Base-by-base conservation (phyloP, 2,797 vertebrate genomes). In the Oreochromis grahami region DNA sequence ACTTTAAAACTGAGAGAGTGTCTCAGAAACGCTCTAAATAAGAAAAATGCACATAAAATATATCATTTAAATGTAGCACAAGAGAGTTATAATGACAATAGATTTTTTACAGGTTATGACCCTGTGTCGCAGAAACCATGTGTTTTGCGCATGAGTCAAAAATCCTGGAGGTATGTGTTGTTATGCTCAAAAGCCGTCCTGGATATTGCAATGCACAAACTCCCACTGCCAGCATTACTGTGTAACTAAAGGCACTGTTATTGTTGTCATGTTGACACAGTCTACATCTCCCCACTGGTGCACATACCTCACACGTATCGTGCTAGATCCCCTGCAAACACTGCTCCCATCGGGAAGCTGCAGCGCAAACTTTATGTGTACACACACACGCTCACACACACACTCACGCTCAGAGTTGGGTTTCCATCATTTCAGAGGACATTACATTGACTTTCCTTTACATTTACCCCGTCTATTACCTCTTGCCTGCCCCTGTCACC, bases 211-310 rank as follows among this genome's bases (percentile, higher is more conserved):
- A 14, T 83, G 79, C 78, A 85, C 84, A 86, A 82, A 55, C 84
- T 84, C 78, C 76, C 38, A 11, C 83, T 85, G 86, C 83, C 87
- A 90, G 72, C 84, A 88, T 80, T 76, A 77, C 50, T 87, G 90
- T 92, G 89, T 90, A 88, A 81, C 88, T 92, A 91, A 85, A 89
- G 88, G 82, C 85, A 70, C 78, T 88, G 87, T 86, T 91, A 85
- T 85, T 93, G 93, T 91, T 92, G 82, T 87, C 78, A 89, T 93
- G 91, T 94, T 93, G 91, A 94, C 91, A 92, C 82, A 89, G 85
- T 86, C 81, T 81, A 60, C 82, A 90, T 84, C 87, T 91, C 90
- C 88, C 85, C 82, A 84, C 86, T 85, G 90, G 88, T 89, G 87
- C 84, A 84, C 85, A 85, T 85, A 93, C 77, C 84, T 90, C 83